Evolutionary conservation across 2,113 vertebrate genomes (phyloP), one percentile per base, ranked within the genome.

Genomic region (Centrocercus urophasianus): DNA sequence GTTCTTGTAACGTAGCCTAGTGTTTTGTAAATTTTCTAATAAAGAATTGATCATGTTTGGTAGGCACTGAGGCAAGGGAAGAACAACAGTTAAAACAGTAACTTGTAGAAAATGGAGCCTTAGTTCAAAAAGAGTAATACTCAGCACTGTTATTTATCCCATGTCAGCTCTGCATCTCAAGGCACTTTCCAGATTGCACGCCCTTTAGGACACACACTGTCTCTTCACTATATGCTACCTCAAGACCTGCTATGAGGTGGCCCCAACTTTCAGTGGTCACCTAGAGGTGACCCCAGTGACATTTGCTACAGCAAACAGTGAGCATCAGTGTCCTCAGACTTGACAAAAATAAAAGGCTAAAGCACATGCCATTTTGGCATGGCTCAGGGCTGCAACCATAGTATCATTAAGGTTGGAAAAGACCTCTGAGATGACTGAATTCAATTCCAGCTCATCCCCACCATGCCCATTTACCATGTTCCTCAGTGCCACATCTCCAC

Each of bases 101-200:
- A 70, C n/a, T 25, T 67, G 34, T 70, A 43, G 59, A 50, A 85
- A 69, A 47, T 14, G 4, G 8, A 5, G 5, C 1, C 38, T 9
- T 64, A 65, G 17, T 27, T 79, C 43, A 52, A 73, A 73, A 70
- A 59, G 5, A 93, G 34, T 18, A 27, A 15, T 48, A n/a, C 11
- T 76, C 1, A 1, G 20, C 63, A 47, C 7, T 43, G 10, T 60
- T 34, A 24, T 0, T 1, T 25, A 70, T 60, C 45, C 40, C 6
- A 8, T n/a, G 21, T 17, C 71, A 65, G 3, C 34, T 85, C 18
- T 57, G 61, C 38, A 19, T 34, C 52, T 76, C 78, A 85, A 73
- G 6, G 7, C 13, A 40, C n/a, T 48, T 91, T 66, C 50, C 42
- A 89, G 57, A 45, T 50, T 66, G 57, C 10, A n/a, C 48, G 70